Percentiles rank a stretch among this genome's conserved stretches.
Evolutionary conservation across 64 coral and sea anemone species (phyloP).

Genomic region (Porites lutea): DNA sequence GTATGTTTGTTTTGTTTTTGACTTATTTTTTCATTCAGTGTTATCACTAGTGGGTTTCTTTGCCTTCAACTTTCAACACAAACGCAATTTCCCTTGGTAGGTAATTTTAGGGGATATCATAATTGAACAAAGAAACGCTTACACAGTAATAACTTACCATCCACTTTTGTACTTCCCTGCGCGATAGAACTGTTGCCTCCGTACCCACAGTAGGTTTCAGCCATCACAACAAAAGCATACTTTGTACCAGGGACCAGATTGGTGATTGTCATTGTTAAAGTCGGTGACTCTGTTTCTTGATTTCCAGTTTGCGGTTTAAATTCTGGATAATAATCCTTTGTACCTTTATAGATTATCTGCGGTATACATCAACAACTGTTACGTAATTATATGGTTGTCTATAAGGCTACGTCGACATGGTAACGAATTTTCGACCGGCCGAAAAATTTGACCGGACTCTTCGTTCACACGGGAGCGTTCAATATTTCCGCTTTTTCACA

Average conservation of each 20-base stretch:
- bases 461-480: no score
- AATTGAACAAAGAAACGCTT: no score
- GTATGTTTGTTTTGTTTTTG: no score
- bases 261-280: neutral
- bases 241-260: neutral
- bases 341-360: neutral
- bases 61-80: no score
- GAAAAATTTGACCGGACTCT: no score
- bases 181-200: neutral
- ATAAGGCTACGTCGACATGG: neutral
- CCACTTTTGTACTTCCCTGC: neutral
- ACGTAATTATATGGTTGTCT: neutral
- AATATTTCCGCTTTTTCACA: no score
- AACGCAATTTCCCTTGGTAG: no score
- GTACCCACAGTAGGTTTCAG: neutral
- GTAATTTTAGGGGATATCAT: no score
- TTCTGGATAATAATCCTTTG: no score
- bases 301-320: neutral
- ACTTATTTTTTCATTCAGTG: no score
- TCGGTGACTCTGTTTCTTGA: neutral
- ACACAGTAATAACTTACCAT: neutral
- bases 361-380: neutral
- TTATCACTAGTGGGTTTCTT: no score
- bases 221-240: neutral
- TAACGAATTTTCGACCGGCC: no score